Percentiles rank a stretch among this genome's conserved stretches.
These are phyloP conservation scores for Autographa pulchrina DNA, from an alignment of 2,888 invertebrate genomes.

Conservation along the genomic window DNA sequence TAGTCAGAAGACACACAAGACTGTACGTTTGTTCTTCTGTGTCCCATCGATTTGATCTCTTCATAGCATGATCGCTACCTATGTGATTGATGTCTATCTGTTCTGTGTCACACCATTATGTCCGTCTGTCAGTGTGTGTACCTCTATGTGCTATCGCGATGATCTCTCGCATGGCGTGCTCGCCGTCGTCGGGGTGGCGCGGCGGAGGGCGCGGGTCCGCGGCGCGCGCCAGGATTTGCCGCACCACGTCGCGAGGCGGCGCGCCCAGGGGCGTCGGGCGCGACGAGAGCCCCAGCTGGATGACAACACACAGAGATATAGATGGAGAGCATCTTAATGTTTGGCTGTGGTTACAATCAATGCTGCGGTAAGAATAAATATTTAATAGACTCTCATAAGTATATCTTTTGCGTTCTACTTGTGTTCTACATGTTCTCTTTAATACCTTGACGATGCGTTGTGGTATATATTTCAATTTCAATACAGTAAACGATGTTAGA, in stretches of 20 bases:
- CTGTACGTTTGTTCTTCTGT: background rate
- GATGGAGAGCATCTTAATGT: background rate
- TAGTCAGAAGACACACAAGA: too few relatives aligned
- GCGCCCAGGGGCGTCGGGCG: conserved; percentile 85
- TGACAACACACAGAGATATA: background rate
- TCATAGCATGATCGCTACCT: too few relatives aligned
- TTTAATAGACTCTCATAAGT: too few relatives aligned
- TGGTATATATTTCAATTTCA: too few relatives aligned
- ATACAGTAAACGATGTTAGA: too few relatives aligned
- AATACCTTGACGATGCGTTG: too few relatives aligned
- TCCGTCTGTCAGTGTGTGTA: conserved; percentile 44
- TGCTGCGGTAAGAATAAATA: too few relatives aligned
- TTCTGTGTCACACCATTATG: too few relatives aligned
- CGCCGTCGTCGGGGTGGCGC: conserved; percentile 71
- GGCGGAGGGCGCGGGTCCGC: conserved; percentile 76
- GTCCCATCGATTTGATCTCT: background rate
- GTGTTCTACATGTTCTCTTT: too few relatives aligned
- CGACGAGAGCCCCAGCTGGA: conserved; percentile 82
- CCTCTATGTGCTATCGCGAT: conserved; percentile 88
- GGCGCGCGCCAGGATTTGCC: conserved; percentile 84
- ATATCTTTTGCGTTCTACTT: too few relatives aligned
- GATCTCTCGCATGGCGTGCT: conserved; percentile 84
- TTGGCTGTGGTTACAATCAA: too few relatives aligned
- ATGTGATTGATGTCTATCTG: too few relatives aligned
- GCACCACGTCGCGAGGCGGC: conserved; percentile 86